phyloP scores from a whole-genome alignment of 2,113 vertebrate species.

The Sclerurus mexicanus region DNA sequence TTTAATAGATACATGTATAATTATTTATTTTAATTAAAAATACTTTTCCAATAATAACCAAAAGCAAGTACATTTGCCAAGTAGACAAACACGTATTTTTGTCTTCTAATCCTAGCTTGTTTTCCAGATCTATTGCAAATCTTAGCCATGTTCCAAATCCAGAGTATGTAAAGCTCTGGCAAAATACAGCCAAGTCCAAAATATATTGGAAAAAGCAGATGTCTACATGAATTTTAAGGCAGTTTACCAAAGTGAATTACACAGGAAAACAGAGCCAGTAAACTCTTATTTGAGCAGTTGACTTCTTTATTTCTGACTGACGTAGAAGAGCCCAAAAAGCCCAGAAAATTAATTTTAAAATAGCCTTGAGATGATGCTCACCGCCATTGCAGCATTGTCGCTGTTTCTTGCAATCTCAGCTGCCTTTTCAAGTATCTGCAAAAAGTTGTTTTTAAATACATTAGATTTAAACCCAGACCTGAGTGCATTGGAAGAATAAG shows the following conservation, averaged over 20 bases:
- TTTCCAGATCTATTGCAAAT: background rate
- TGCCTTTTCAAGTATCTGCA: constrained; percentile 96
- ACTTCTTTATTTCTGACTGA: background rate
- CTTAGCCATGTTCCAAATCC: background rate
- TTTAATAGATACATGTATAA: background rate
- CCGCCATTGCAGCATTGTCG: constrained; percentile 84
- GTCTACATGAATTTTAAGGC: background rate
- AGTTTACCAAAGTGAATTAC: background rate
- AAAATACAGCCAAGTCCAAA: background rate
- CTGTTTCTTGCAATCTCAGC: constrained; percentile 87
- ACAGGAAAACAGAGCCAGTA: background rate
- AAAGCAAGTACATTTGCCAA: background rate
- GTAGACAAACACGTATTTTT: background rate
- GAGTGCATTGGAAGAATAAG: background rate
- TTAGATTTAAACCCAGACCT: background rate
- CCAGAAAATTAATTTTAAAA: background rate
- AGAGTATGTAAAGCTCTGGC: background rate
- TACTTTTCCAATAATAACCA: background rate
- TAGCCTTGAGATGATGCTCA: constrained; percentile 66
- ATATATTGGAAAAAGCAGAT: background rate
- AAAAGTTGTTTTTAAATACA: background rate
- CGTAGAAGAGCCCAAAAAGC: fast-evolving
- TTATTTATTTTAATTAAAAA: background rate
- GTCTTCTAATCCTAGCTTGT: background rate
- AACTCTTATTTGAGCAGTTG: background rate